Evolutionary conservation across 2,113 vertebrate species (phyloP), one percentile per base, ranked within the genome.

Genomic region (Sisor rabdophorus): DNA sequence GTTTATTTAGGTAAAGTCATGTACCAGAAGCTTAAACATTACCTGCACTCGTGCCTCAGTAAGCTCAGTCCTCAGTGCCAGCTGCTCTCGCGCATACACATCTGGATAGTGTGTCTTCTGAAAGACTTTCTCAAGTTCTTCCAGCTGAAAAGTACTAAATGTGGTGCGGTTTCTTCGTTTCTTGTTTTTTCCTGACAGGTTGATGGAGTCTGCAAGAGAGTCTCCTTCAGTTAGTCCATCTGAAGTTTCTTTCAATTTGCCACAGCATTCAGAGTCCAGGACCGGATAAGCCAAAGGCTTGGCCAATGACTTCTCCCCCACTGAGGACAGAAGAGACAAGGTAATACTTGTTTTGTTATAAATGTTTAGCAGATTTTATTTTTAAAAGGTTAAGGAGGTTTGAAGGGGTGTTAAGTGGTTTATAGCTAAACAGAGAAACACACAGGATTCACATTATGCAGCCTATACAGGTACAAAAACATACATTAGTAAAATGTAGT

Each of bases 81-180:
- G 89, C 91, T 98, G 96, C 85, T 98, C 96, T 0, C 96, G 90
- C 22, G 95, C 93, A 0, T 95, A 98, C 4, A 98, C 94, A 0
- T 98, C 96, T 0, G 96, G 96, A 58, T 98, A 98, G 78, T 98
- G 96, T 0, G 95, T 96, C 87, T 94, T 96, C 90, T 97, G 95
- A 86, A 98, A 98, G 28, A 97, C 94, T 61, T 96, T 97, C 88
- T 98, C 96, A 85, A 98, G 89, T 85, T 98, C 95, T 85, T 97
- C 95, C 84, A 98, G 92, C 88, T 98, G 96, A 87, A 94, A 95
- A 0, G 94, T 95, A 90, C 94, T 97, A 91, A 98, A 98, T 2
- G 96, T 98, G 0, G 96, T 97, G 56, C 96, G 93, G 77, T 97
- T 97, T 65, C 96, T 91, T 2, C 95, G 74, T 88, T 97, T 98